Base-by-base conservation (phyloP, 2,888 invertebrate species). In the Tubulanus polymorphus region DNA sequence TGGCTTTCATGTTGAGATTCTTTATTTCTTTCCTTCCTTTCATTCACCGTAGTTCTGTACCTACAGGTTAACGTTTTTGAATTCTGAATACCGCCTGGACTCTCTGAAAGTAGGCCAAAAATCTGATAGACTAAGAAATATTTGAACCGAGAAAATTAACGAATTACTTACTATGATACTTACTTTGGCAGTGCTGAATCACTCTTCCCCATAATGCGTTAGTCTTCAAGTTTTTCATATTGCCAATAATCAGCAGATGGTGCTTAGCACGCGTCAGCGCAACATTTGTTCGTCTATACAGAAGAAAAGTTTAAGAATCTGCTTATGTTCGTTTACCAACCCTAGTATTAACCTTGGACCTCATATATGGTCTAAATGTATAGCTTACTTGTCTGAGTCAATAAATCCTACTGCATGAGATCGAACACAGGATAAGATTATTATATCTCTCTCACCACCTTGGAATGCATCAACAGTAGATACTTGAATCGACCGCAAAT, bases 391-490 rank as follows among this genome's bases (percentile, higher is more conserved):
- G 59, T 67, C 63, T 57, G 65, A 68, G 53, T 73, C 72, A 32
- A 72, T 70, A 56, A 73, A 73, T 45, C 71, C 72, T 26, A 65
- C 56, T 28, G 56, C 56, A 26, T 65, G 57, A 15, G 72, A 68
- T 37, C 70, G 60, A 29, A 73, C 72, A 63, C 69, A 69, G 2
- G 73, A 73, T 51, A 73, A 58, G 15, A 73, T 67, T 56, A 73
- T 71, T 48, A 73, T 56, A 20, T 69, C 70, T 50, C 66, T 62
- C 63, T 73, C 72, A 37, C 69, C 73, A 27, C 73, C 73, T 54
- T 73, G 73, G 61, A 73, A 73, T 8, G 73, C 72, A 59, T 73
- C 73, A 27, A 73, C 73, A 12, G 73, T 73, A 1, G 73, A 72
- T 29, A 73, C 69, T 53, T 68, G 68, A 1, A 71, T 59, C 18